A percentile compares a stretch with the other conserved stretches of the same genome.
These are phyloP conservation scores for Aphidius gifuensis DNA, from an alignment of 1,140 invertebrate species.

Conservation along the genomic window DNA sequence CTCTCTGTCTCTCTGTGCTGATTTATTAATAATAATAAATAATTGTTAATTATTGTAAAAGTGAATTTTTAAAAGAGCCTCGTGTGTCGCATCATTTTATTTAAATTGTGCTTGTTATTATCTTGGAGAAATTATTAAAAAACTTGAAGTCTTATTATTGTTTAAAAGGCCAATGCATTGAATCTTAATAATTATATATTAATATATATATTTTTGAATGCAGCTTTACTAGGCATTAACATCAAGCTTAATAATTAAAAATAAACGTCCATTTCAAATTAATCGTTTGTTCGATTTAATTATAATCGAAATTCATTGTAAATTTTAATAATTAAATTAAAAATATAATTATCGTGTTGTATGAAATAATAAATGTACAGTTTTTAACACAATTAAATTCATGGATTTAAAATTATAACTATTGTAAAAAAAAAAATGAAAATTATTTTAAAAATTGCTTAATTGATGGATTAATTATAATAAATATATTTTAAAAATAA, in stretches of 20 bases:
- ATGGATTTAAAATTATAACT: no score
- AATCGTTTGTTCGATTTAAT: constrained; percentile 48
- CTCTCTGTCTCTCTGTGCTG: no score
- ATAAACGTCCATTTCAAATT: constrained; percentile 39
- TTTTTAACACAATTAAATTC: constrained; percentile 24
- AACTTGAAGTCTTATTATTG: not conserved
- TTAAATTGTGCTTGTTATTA: no score
- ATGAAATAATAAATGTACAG: constrained; percentile 53
- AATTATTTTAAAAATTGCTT: constrained; percentile 16
- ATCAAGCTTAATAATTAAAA: not conserved
- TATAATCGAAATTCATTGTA: constrained; percentile 45
- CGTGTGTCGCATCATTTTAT: no score
- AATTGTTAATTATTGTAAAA: no score
- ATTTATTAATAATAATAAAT: no score
- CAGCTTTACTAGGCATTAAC: no score
- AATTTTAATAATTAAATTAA: constrained; percentile 30
- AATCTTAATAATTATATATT: constrained; percentile 34
- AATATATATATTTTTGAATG: no score
- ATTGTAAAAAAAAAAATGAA: constrained; percentile 6
- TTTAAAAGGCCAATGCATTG: constrained; percentile 30
- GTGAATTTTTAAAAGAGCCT: no score
- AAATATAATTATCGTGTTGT: constrained; percentile 44
- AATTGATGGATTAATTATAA: constrained; percentile 7
- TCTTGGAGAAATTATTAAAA: no score
- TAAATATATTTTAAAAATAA: not conserved